Evolutionary conservation across 2,888 invertebrate species (phyloP), one percentile per base, ranked within the genome.

Genomic region (Cantharis nigra): DNA sequence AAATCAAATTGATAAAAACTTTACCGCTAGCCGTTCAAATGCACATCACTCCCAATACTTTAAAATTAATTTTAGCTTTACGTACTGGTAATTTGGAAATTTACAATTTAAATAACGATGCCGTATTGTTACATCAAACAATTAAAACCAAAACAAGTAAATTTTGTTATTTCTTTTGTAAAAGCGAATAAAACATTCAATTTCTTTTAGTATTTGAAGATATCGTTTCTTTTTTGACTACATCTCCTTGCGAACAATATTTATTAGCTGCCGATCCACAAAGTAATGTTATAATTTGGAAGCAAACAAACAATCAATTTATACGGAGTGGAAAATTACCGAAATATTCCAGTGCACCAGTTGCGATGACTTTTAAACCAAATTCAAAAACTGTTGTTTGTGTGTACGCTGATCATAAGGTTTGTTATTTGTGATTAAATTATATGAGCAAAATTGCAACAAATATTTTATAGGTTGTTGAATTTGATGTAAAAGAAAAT

Each of bases 381-480:
- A 87, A 86, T 9, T 88, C 88, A 2, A 90, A 91, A 5, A 90
- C 90, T 65, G 87, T 97, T 9, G 91, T 96, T 33, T 90, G 95
- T 10, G 92, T 92, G 3, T 97, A 96, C 88, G 91, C 95, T 0
- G 94, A 97, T 89, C 94, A 94, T 83, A 94, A 93, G 91, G 95
- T 95, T n/a, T n/a, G n/a, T n/a, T n/a, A 49, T n/a, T 33, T 49
- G 7, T 49, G 2, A 49, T 71, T 64, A 70, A 67, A 64, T 30
- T 69, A 64, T 3, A 28, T 4, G 23, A 63, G 18, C 9, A 5
- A 4, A 20, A 18, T 70, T 79, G 70, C 9, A 72, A 65, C 9
- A 13, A 16, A 26, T 14, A 23, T 18, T 5, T 89, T 89, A 20
- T 87, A 95, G 94, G 90, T 97, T 77, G 88, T 95, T 63, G 96